Percentiles rank a stretch among this genome's conserved stretches.
These are phyloP conservation scores for Cheilosia pagana DNA, from an alignment of 2,888 invertebrate species.

Conservation along the genomic window DNA sequence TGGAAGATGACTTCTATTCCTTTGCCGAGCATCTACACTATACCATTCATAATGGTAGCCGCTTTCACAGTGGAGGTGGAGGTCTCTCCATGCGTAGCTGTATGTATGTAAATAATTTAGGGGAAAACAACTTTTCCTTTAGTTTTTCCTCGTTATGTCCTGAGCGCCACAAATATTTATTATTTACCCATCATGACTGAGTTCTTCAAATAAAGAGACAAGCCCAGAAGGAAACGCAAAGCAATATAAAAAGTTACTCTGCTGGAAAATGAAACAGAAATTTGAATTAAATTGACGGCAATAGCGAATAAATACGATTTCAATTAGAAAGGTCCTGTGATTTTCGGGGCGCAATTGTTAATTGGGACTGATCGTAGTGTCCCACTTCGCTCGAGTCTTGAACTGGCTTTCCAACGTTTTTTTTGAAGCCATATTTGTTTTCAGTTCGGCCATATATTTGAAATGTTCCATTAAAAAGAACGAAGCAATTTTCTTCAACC, in stretches of 20 bases:
- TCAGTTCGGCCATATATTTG: too few relatives aligned
- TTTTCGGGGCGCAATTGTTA: not conserved
- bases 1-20: conserved; percentile 30
- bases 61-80: not conserved
- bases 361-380: not conserved
- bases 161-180: conserved; percentile 33
- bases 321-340: not conserved
- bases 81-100: conserved; percentile 24
- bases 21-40: not conserved
- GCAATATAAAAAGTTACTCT: conserved; percentile 35
- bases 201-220: conserved; percentile 20
- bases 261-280: conserved; percentile 37
- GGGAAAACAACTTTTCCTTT: conserved; percentile 36
- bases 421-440: too few relatives aligned
- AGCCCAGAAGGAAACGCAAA: conserved; percentile 1
- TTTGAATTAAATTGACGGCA: conserved; percentile 27
- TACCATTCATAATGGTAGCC: conserved; percentile 10
- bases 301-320: conserved; percentile 19
- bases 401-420: too few relatives aligned
- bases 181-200: conserved; percentile 6
- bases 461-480: too few relatives aligned
- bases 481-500: too few relatives aligned
- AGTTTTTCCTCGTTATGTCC: conserved; percentile 25
- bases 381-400: too few relatives aligned
- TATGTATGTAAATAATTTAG: conserved; percentile 36